A percentile compares a stretch with the other conserved stretches of the same genome.
These are phyloP conservation scores for Mustela lutreola DNA, from an alignment of 2,113 vertebrate species.

Conservation along the genomic window DNA sequence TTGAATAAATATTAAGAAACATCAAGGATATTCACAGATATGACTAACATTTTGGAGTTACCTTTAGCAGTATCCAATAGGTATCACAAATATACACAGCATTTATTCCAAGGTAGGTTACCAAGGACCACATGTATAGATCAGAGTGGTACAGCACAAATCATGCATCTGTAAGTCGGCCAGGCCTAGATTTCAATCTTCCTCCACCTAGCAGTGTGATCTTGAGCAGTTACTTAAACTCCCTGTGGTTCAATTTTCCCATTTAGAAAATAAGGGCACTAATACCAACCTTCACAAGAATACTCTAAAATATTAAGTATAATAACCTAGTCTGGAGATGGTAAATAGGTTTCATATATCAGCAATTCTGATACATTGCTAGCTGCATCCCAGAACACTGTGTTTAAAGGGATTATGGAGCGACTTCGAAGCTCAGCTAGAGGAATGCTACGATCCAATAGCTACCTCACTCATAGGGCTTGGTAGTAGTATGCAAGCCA, in stretches of 20 bases:
- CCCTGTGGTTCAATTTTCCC: background rate
- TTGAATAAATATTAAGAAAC: background rate
- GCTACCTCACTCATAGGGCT: background rate
- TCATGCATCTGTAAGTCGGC: background rate
- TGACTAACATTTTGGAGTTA: background rate
- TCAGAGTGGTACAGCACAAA: background rate
- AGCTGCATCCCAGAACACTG: background rate
- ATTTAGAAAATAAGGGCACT: constrained; percentile 17
- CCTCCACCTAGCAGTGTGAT: background rate
- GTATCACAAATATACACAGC: background rate
- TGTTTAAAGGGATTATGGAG: background rate
- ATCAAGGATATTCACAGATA: background rate
- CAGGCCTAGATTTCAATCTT: background rate
- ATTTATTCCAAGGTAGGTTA: background rate
- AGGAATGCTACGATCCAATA: background rate
- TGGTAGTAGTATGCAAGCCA: background rate
- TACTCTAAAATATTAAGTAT: background rate
- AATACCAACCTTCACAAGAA: constrained; percentile 1
- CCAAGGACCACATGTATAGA: background rate
- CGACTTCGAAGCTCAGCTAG: background rate
- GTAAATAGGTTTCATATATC: background rate
- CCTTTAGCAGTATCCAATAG: background rate
- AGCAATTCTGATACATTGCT: background rate
- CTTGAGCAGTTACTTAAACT: constrained; percentile 13
- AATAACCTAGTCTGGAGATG: background rate